Evolutionary conservation across 2,888 invertebrate species (phyloP).

Genomic region (Amiota mariae): DNA sequence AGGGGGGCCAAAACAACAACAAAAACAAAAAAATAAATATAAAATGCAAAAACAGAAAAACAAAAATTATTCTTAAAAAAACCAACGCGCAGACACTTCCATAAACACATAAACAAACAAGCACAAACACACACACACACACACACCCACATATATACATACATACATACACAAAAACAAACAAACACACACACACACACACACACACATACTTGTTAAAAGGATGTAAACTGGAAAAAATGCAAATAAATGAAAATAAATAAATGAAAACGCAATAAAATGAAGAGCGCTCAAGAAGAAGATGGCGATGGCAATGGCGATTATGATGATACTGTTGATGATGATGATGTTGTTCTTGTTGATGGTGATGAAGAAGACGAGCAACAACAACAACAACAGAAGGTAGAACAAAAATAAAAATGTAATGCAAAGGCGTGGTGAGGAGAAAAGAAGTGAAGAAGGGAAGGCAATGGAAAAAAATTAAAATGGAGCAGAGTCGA

Average conservation of each 20-base stretch:
- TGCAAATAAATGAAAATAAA: conserved; percentile 29
- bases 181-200: conserved; percentile 19
- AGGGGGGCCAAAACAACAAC: background rate
- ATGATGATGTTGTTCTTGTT: background rate
- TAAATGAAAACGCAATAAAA: conserved; percentile 20
- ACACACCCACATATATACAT: conserved; percentile 5
- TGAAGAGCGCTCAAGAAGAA: background rate
- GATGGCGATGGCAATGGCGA: background rate
- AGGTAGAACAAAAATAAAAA: background rate
- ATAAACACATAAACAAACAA: conserved; percentile 8
- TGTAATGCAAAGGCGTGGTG: no score
- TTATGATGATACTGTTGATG: background rate
- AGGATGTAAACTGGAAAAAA: conserved; percentile 19
- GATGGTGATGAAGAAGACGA: background rate
- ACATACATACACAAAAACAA: conserved; percentile 1
- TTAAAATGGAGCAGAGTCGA: conserved; percentile 9
- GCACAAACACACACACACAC: conserved; percentile 22
- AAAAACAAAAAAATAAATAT: no score
- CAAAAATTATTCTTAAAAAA: no score
- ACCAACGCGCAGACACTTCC: background rate
- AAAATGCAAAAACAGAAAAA: no score
- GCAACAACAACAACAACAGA: background rate
- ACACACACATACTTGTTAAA: conserved; percentile 4
- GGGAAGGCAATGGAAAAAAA: conserved; percentile 5
- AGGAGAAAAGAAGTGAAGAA: background rate